Evolutionary conservation across 2,888 invertebrate species (phyloP).

Genomic region (Muscina levida): DNA sequence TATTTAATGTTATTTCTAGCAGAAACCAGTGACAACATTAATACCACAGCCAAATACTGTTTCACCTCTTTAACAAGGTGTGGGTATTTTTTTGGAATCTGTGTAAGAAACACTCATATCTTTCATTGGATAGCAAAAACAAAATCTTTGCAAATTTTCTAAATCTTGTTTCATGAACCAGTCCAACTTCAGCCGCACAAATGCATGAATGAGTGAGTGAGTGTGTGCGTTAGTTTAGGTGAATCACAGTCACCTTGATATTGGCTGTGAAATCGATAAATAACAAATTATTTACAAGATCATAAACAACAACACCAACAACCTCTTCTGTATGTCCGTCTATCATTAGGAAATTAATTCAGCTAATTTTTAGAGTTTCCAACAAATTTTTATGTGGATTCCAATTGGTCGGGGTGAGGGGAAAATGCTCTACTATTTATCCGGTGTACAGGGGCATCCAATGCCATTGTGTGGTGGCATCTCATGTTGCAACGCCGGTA

Average conservation of each 20-base stretch:
- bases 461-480: no score
- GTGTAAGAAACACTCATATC: neutral
- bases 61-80: neutral
- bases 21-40: neutral
- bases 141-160: constrained; percentile 14
- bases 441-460: constrained; percentile 4
- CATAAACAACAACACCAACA: constrained; percentile 46
- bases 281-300: constrained; percentile 52
- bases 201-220: no score
- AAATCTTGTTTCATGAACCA: neutral
- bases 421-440: constrained; percentile 2
- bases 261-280: constrained; percentile 51
- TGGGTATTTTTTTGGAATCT: neutral
- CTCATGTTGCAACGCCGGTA: no score
- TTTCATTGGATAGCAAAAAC: neutral
- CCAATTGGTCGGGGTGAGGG: neutral
- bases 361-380: constrained; percentile 56
- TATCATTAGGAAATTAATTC: constrained; percentile 50
- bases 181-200: neutral
- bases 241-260: constrained; percentile 51
- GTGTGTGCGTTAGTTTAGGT: neutral
- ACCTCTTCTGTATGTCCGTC: constrained; percentile 53
- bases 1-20: no score
- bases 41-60: neutral
- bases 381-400: constrained; percentile 38